Percentiles rank a stretch among this genome's conserved stretches.
These are phyloP conservation scores for Thryonomys swinderianus DNA, from an alignment of 2,113 vertebrate genomes.

Conservation along the genomic window DNA sequence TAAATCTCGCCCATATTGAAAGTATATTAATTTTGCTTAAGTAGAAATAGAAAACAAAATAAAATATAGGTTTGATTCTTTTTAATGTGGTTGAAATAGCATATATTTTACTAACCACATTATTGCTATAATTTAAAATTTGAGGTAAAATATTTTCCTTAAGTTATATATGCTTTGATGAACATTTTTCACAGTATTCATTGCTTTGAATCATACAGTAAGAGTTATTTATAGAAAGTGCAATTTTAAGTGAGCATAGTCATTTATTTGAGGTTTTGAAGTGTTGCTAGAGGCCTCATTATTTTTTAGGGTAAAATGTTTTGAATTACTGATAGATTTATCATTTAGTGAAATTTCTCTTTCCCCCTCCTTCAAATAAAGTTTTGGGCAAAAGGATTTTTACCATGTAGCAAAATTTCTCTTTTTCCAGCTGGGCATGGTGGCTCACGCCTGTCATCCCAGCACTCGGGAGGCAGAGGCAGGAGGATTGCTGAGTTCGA, in stretches of 20 bases:
- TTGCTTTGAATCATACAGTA: slow-evolving; percentile 41
- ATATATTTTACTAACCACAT: neutral
- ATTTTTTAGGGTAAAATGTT: slow-evolving; percentile 41
- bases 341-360: slow-evolving; percentile 4
- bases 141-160: slow-evolving; percentile 13
- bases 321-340: neutral
- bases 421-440: no score
- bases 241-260: neutral
- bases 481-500: no score
- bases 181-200: neutral
- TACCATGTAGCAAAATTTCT: neutral
- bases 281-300: neutral
- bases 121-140: neutral
- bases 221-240: neutral
- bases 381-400: neutral
- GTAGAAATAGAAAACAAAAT: neutral
- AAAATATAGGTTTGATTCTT: neutral
- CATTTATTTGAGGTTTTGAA: slow-evolving; percentile 27
- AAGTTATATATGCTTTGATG: neutral
- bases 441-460: no score
- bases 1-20: no score
- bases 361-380: neutral
- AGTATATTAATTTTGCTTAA: slow-evolving; percentile 17
- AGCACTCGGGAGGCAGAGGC: no score
- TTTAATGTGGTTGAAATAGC: slow-evolving; percentile 1